Evolutionary conservation across 2,113 vertebrate genomes (phyloP), one percentile per base, ranked within the genome.

Genomic region (Neolamprologus modestus): DNA sequence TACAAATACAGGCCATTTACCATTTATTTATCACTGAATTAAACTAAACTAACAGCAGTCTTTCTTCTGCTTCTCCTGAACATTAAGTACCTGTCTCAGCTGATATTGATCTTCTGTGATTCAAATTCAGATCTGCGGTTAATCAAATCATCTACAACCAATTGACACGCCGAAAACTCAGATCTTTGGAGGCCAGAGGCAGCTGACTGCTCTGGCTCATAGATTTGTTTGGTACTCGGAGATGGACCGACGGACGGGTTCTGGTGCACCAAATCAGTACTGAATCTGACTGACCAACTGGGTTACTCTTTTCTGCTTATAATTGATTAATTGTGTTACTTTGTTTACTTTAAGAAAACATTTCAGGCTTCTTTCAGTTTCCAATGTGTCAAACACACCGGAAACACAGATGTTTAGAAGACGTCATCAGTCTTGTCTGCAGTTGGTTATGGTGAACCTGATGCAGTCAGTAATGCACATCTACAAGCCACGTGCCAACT

Each of bases 81-180:
- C 42, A 78, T 33, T 78, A 78, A 52, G 40, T 8, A 78, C 73
- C 73, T n/a, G 26, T 1, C 7, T 78, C 71, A 50, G 16, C 17
- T 52, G 45, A 78, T 78, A 78, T 50, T 19, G 42, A 78, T 50
- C 42, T 78, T 50, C 45, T 11, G 14, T 9, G 52, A 24, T 55
- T 81, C 14, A 81, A 57, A 87, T 84, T 71, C 81, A 84, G 81
- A 90, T 73, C 33, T 84, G 59, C 0, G 35, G 33, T 63, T 93
- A 91, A 91, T 93, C 88, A 82, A 90, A 89, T 93, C 6, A 84
- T 79, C 37, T 68, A 31, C 54, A 83, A 84, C 10, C 84, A 81
- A 85, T 81, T 91, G 82, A 81, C 59, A n/a, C 13, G 12, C n/a
- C 42, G 1, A 4, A 82, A 86, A 82, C 66, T n/a, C 33, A 52